Evolutionary conservation across 2,888 invertebrate genomes (phyloP), one percentile per base, ranked within the genome.

Genomic region (Oscheius sp.): DNA sequence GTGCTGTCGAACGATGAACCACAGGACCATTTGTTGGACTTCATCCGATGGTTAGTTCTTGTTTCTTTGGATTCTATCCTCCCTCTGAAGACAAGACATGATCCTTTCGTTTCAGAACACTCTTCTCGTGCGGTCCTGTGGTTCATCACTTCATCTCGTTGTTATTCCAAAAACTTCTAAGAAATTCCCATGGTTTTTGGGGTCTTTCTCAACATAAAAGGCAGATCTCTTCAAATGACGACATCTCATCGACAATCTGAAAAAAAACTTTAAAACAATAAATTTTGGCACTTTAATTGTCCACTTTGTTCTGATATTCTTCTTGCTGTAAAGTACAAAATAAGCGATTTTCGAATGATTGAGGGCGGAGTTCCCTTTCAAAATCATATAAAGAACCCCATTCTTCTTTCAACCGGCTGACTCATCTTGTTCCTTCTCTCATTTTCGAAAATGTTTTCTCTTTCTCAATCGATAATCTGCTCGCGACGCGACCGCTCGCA

Each of bases 401-500:
- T 23, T 50, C 50, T 4, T n/a, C 20, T 4, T 17, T 17, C 3
- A 4, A 25, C 27, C 27, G 31, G 4, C 31, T 29, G 12, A 17
- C 27, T 52, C 52, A 10, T 27, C 52, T 27, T 2, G 52, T 52
- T 52, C 27, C n/a, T 6, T n/a, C 27, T n/a, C 8, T n/a, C 4
- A 10, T 52, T 27, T 52, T 52, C 52, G 42, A 42, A 42, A 42
- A 15, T 42, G 4, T 12, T 20, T 20, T 17, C 50, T 8, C 10
- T 25, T 15, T 10, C 3, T 33, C 34, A 12, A 10, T 23, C 20
- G 34, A n/a, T 17, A 34, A 31, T 8, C 29, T 27, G 12, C 1
- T 37, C 55, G 55, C 34, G 17, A 42, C 42, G 42, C 42, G 33
- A 33, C 33, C 55, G 55, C 55, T 6, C 37, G 55, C 55, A 25